A percentile compares a stretch with the other conserved stretches of the same genome.
Evolutionary conservation across 2,113 vertebrate genomes (phyloP).

Genomic region (Mohoua ochrocephala): DNA sequence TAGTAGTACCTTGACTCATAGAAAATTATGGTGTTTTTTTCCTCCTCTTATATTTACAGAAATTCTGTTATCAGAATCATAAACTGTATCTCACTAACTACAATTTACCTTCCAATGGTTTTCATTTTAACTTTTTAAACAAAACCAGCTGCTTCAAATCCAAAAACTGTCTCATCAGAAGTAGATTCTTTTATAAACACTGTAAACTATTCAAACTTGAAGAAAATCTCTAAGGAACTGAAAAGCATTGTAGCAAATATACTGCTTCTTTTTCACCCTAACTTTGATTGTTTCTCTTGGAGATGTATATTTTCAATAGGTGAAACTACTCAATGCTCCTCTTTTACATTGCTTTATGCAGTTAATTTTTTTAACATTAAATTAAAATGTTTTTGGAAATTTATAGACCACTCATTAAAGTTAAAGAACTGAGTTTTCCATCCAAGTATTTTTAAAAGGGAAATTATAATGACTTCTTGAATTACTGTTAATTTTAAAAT

Average conservation of each 20-base stretch:
- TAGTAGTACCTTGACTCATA: background rate
- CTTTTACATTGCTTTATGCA: background rate
- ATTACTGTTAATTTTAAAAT: background rate
- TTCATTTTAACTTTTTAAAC: background rate
- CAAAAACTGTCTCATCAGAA: background rate
- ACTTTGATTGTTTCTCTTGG: background rate
- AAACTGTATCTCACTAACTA: background rate
- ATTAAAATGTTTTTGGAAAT: background rate
- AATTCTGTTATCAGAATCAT: background rate
- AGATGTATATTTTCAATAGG: background rate
- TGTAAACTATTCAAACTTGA: background rate
- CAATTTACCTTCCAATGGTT: background rate
- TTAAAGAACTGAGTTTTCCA: background rate
- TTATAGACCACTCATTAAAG: background rate
- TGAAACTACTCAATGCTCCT: background rate
- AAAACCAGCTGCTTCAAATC: background rate
- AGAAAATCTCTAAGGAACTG: background rate
- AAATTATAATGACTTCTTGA: background rate
- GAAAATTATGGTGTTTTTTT: background rate
- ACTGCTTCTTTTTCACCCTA: background rate
- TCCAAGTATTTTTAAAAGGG: background rate
- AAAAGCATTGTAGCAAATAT: background rate
- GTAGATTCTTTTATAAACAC: background rate
- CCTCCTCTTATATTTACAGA: background rate
- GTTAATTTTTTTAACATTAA: background rate